phyloP scores from a whole-genome alignment of 2,888 invertebrate genomes.

The Cerastoderma edule region DNA sequence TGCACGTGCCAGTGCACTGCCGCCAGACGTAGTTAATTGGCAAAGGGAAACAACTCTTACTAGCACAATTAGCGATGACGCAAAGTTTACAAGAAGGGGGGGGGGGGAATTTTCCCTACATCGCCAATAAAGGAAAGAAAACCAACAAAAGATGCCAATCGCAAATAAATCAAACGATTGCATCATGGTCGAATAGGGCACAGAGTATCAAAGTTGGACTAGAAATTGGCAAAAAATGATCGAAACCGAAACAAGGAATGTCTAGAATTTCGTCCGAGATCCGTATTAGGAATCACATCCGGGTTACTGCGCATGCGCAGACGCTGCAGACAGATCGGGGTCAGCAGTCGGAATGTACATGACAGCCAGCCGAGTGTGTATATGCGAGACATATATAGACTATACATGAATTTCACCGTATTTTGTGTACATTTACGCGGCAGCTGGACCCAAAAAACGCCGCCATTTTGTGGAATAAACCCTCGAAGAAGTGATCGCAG shows the following conservation, averaged over 20 bases:
- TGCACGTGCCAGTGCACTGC: too few relatives aligned
- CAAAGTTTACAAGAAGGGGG: too few relatives aligned
- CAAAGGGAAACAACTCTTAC: too few relatives aligned
- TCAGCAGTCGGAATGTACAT: constrained; percentile 60
- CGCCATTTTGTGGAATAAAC: constrained; percentile 19
- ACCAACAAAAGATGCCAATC: too few relatives aligned
- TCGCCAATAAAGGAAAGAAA: too few relatives aligned
- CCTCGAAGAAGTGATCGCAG: constrained; percentile 8
- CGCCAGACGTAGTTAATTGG: too few relatives aligned
- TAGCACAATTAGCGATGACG: too few relatives aligned
- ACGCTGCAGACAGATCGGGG: constrained; percentile 39
- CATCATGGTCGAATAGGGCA: too few relatives aligned
- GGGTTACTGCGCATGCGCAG: constrained; percentile 53
- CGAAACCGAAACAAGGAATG: not conserved
- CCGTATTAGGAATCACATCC: constrained; percentile 39
- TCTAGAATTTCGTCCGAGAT: constrained; percentile 3
- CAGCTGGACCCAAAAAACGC: constrained; percentile 19
- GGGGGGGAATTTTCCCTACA: too few relatives aligned
- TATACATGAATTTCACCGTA: constrained; percentile 62
- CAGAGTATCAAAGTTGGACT: too few relatives aligned
- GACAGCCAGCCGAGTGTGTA: constrained; percentile 43
- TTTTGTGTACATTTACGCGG: constrained; percentile 49
- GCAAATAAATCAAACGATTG: too few relatives aligned
- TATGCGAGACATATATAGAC: constrained; percentile 63
- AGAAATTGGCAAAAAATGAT: not conserved